Evolutionary conservation across 1,140 invertebrate genomes (phyloP), one percentile per base, ranked within the genome.

Genomic region (Pseudomyrmex concolor): DNA sequence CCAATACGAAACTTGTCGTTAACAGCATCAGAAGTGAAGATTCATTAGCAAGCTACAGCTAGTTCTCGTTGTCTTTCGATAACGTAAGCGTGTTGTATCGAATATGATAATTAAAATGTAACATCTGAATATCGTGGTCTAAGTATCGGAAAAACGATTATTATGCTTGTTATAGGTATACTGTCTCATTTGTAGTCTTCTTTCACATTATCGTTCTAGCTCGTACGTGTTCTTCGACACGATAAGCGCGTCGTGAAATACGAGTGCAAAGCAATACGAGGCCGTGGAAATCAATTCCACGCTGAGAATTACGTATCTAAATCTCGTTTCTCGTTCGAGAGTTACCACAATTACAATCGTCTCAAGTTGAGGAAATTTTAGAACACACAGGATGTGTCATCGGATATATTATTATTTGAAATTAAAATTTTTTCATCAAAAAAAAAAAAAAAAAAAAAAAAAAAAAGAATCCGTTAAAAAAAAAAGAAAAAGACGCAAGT

Each of bases 191-290:
- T 12, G 7, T 51, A 64, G 64, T 54, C 60, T 66, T 13, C n/a
- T 34, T 34, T 34, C 5, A 34, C 34, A 48, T 43, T 43, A 71
- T 80, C 54, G 51, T 48, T 34, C 12, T 15, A 43, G 19, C 64
- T 54, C 5, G 10, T 54, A 34, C 13, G 22, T 17, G 34, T 78
- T 80, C 43, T n/a, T 22, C 51, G 51, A 17, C 50, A 25, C 50
- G 62, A 68, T 78, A 78, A 78, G 64, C 64, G 51, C 51, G 64
- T 19, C 34, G 19, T 54, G 64, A 78, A 59, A 78, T 78, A 78
- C 43, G 67, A 80, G 76, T 22, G 48, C 17, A 22, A 22, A 34
- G 76, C 54, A 57, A 78, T 78, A 19, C 62, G 62, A 51, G 4
- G 54, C 54, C 34, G 43, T 50, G 66, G 22, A 80, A 80, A 80